A percentile compares a stretch with the other conserved stretches of the same genome.
Evolutionary conservation across 2,888 invertebrate species (phyloP).

Genomic region (Physocephala rufipes): DNA sequence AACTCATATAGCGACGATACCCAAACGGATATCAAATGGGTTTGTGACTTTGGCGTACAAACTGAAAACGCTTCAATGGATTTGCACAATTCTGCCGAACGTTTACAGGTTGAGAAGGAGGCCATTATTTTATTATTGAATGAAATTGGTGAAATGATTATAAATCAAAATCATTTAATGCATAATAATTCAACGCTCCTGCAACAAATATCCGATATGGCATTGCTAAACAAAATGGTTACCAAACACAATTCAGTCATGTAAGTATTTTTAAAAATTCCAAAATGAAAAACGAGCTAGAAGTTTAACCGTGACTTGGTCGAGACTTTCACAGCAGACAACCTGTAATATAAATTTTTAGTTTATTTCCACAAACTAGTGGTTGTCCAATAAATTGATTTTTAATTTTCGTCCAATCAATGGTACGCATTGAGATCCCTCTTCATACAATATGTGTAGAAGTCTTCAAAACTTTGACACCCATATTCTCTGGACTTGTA

Average conservation of each 20-base stretch:
- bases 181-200: slow-evolving; percentile 43
- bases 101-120: slow-evolving; percentile 35
- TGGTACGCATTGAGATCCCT: no score
- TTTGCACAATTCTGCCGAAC: not conserved
- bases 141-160: slow-evolving; percentile 47
- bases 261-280: slow-evolving; percentile 18
- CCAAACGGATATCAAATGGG: slow-evolving; percentile 32
- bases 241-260: not conserved
- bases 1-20: slow-evolving; percentile 23
- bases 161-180: slow-evolving; percentile 46
- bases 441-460: no score
- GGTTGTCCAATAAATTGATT: not conserved
- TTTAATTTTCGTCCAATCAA: not conserved
- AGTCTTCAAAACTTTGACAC: no score
- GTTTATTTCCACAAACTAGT: not conserved
- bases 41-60: slow-evolving; percentile 8
- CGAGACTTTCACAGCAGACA: no score
- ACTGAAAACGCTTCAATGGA: slow-evolving; percentile 8
- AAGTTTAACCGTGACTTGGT: no score
- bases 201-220: slow-evolving; percentile 42
- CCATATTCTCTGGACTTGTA: not conserved
- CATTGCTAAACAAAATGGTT: slow-evolving; percentile 29
- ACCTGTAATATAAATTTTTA: no score
- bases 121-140: slow-evolving; percentile 45
- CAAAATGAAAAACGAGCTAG: no score